Base-by-base conservation (phyloP, 2,797 vertebrate species). In the Brachymystax lenok region DNA sequence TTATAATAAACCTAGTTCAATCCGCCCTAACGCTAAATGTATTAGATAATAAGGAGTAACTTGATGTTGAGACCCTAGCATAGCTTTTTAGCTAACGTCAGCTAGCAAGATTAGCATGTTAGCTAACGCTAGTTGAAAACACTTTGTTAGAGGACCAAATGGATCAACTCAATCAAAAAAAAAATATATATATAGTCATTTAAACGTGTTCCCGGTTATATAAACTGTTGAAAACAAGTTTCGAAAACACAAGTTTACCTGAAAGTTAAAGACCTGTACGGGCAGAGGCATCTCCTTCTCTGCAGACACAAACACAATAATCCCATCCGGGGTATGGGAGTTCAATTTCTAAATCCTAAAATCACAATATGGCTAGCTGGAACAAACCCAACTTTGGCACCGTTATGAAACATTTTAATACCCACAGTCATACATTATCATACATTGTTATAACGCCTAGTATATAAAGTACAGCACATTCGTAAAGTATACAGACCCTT, bases 201-300 rank as follows among this genome's bases (percentile, higher is more conserved):
- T 1, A 69, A 69, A 21, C 4, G 4, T 16, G 64, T 24, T 33
- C 8, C 35, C n/a, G 17, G 19, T 19, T 8, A 30, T 19, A n/a
- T 3, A 21, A 74, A 56, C 13, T 30, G 16, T 30, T 35, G 56
- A 16, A 30, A 74, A 67, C 27, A 6, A 10, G 27, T 68, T 76
- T 73, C 28, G 71, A 54, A 68, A 73, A 5, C 8, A 70, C 28
- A 51, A 80, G 80, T 79, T 93, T 79, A 97, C 96, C 96, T 97
- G 97, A 84, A 97, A 91, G 92, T 97, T 98, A 81, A 97, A 97
- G 81, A 97, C 96, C 89, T 97, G 96, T 63, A 98, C 95, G 56
- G 96, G 96, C 83, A 97, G 87, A 91, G 96, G 96, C 96, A 98
- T 97, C 90, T 89, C 79, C 81, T 83, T 76, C 54, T 83, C 77